phyloP scores from a whole-genome alignment of 2,797 vertebrate genomes.

The Premnoplex brunnescens region DNA sequence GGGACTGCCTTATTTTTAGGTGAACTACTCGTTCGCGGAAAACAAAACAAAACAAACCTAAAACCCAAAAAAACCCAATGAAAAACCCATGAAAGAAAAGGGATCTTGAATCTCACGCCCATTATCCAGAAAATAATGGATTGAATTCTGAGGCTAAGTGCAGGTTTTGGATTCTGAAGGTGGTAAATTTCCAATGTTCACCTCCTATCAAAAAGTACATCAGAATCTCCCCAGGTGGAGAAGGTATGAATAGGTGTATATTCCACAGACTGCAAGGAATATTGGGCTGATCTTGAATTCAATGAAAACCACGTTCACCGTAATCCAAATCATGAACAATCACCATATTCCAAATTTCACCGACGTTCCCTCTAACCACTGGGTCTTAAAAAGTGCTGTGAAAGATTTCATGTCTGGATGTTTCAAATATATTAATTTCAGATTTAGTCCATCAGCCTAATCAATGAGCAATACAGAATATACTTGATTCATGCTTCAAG shows the following conservation, averaged over 20 bases:
- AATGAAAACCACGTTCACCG: neutral
- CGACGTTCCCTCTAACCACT: neutral
- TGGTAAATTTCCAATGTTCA: neutral
- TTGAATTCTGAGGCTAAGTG: neutral
- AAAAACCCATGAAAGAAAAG: neutral
- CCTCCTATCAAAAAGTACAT: neutral
- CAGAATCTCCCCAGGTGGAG: neutral
- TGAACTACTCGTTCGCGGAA: neutral
- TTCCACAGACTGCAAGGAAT: neutral
- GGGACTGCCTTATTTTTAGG: neutral
- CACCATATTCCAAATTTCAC: neutral
- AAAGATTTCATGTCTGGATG: neutral
- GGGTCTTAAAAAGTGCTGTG: neutral
- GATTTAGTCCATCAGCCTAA: neutral
- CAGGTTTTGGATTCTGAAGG: neutral
- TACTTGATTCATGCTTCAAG: neutral
- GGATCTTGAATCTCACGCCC: neutral
- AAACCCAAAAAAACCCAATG: too few relatives aligned
- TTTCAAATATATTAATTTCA: neutral
- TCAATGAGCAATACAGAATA: neutral
- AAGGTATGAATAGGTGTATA: neutral
- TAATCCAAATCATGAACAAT: neutral
- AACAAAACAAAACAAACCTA: too few relatives aligned
- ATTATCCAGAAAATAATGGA: neutral
- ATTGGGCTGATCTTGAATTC: neutral